Evolutionary conservation across 2,797 vertebrate species (phyloP), one percentile per base, ranked within the genome.

Genomic region (Philypnodon macrostomus): DNA sequence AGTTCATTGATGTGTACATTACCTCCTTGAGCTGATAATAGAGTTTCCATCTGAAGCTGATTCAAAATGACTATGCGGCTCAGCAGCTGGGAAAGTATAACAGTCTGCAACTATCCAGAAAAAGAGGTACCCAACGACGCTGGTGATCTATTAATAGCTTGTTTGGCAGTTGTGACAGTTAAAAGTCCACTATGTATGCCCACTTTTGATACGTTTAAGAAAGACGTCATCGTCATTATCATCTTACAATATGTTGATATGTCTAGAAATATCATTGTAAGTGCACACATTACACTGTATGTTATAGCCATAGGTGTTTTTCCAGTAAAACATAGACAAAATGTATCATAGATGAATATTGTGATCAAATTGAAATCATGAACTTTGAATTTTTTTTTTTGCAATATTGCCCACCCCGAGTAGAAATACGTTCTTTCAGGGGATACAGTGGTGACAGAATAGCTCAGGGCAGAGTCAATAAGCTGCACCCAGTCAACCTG

Each of bases 81-180:
- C 14, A 41, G 57, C 56, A 65, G 59, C 55, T 58, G 48, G 3
- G 9, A 47, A 59, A 64, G 63, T 23, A n/a, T n/a, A 47, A 59
- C 14, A 57, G 47, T 36, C 26, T 59, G 47, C n/a, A 47, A 63
- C 41, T 35, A n/a, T 31, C 55, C 8, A 46, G 52, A 40, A 54
- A 70, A 57, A 53, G 34, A 53, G 45, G 37, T 55, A 61, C 30
- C 35, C 5, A 11, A 29, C 67, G 63, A 78, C 27, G 51, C 17
- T 64, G 50, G 37, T 19, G 48, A 63, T 69, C 69, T 77, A 68
- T 71, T 78, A 68, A 57, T 60, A 80, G 57, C 48, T 50, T 51
- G 49, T 51, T 47, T 57, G 54, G 70, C 57, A 75, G 57, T 48
- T 58, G 35, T 42, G 21, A 33, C 33, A 47, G 57, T 57, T 35